Percentiles rank a stretch among this genome's conserved stretches.
Evolutionary conservation across 2,888 invertebrate genomes (phyloP).

Genomic region (Lithophane ornitopus): DNA sequence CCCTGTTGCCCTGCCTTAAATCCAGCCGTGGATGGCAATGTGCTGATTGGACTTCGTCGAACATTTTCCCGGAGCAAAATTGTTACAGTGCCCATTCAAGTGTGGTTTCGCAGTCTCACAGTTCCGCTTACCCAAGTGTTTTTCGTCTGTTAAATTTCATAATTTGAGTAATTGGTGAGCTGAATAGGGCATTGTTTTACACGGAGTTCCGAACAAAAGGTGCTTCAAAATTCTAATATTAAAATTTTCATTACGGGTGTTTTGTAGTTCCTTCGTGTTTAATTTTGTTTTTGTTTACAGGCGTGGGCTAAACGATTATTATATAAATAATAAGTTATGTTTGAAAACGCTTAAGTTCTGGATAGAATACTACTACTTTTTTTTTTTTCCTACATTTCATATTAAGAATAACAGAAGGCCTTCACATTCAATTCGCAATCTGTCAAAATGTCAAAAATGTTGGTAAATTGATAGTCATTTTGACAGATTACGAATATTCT

Average conservation of each 20-base stretch:
- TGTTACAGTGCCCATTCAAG: constrained; percentile 48
- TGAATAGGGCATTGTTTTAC: constrained; percentile 45
- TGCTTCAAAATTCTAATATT: constrained; percentile 40
- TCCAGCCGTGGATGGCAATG: too few relatives aligned
- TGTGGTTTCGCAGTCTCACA: constrained; percentile 44
- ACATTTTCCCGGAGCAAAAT: constrained; percentile 60
- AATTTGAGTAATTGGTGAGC: constrained; percentile 59
- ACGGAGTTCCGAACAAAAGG: constrained; percentile 42
- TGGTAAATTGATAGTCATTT: too few relatives aligned
- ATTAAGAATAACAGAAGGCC: background rate
- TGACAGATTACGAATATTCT: too few relatives aligned
- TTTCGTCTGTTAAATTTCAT: constrained; percentile 57
- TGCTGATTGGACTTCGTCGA: constrained; percentile 64
- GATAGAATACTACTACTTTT: too few relatives aligned
- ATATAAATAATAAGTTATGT: background rate
- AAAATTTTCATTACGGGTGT: constrained; percentile 32
- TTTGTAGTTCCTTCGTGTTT: constrained; percentile 26
- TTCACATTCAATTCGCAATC: too few relatives aligned
- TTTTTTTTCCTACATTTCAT: background rate
- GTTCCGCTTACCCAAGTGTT: constrained; percentile 51
- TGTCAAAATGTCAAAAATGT: too few relatives aligned
- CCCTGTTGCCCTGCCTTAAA: too few relatives aligned
- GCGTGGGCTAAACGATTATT: background rate
- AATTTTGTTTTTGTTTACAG: constrained; percentile 25
- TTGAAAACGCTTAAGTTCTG: background rate